Evolutionary conservation across 2,113 vertebrate species (phyloP).

Genomic region (Hippocampus zosterae): DNA sequence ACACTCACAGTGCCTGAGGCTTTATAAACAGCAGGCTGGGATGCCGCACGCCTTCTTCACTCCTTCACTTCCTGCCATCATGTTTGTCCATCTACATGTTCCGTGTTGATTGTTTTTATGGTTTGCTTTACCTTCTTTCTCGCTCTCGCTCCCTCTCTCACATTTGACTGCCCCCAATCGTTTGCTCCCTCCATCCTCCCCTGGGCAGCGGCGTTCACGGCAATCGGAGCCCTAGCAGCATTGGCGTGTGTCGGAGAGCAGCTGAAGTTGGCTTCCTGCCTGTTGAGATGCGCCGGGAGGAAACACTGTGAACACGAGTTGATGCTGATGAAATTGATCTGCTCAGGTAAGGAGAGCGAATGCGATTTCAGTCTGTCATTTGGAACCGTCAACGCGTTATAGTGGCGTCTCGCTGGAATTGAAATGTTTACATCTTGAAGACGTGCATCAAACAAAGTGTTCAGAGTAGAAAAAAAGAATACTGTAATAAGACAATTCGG

Average conservation of each 20-base stretch:
- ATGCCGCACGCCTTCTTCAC: conserved; percentile 51
- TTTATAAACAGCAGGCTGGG: conserved; percentile 53
- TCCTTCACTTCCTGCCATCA: conserved; percentile 18
- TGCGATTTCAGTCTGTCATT: too few species aligned
- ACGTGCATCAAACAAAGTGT: too few species aligned
- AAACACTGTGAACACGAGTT: conserved; percentile 73
- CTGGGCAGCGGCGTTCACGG: conserved; percentile 13
- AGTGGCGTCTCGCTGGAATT: background rate
- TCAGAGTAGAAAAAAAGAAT: too few species aligned
- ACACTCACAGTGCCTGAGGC: conserved; percentile 38
- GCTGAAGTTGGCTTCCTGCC: conserved; percentile 70
- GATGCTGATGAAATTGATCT: conserved; percentile 86
- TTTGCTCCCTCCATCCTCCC: background rate
- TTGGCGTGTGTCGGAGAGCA: conserved; percentile 66
- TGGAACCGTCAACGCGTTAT: background rate
- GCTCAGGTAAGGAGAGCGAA: conserved; percentile 76
- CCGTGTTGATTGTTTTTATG: conserved; percentile 24
- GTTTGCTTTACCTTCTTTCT: conserved; percentile 1
- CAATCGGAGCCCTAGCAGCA: conserved; percentile 29
- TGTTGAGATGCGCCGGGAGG: conserved; percentile 76
- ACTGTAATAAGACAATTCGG: too few species aligned
- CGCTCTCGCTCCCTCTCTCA: background rate
- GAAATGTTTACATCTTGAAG: background rate
- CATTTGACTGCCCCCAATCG: background rate
- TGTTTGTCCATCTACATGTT: conserved; percentile 16